phyloP scores from a whole-genome alignment of 1,140 invertebrate genomes.

The Eciton burchellii region DNA sequence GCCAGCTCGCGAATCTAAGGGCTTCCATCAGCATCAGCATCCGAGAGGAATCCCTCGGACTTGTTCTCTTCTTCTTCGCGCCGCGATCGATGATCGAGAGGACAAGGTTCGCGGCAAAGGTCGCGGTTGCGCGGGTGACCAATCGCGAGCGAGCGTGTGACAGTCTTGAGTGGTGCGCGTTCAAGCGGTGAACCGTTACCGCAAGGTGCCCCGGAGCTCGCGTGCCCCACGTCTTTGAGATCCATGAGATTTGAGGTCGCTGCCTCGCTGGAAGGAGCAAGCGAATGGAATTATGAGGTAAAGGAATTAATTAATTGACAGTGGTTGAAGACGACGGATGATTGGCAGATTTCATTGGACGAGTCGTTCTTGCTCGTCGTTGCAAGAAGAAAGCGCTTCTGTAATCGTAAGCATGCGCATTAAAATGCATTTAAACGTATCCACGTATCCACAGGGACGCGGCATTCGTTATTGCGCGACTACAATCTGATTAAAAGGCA shows the following conservation, averaged over 20 bases:
- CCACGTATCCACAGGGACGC: not conserved
- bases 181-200: not conserved
- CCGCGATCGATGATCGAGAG: slow-evolving; percentile 47
- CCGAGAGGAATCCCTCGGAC: not conserved
- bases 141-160: slow-evolving; percentile 4
- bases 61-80: not conserved
- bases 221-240: not conserved
- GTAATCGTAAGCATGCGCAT: not conserved
- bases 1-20: not conserved
- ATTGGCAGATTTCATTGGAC: not conserved
- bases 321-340: not conserved
- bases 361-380: too few species aligned
- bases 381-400: not conserved
- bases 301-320: not conserved
- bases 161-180: not conserved
- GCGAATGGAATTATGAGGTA: not conserved
- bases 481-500: slow-evolving; percentile 21
- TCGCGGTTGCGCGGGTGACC: slow-evolving; percentile 28
- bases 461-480: not conserved
- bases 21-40: not conserved
- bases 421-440: not conserved
- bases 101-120: slow-evolving; percentile 46
- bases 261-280: not conserved
- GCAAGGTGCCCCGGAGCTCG: slow-evolving; percentile 1
- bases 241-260: not conserved